Evolutionary conservation across 2,888 invertebrate genomes (phyloP).

Genomic region (Sinodicranocentrus sp.): DNA sequence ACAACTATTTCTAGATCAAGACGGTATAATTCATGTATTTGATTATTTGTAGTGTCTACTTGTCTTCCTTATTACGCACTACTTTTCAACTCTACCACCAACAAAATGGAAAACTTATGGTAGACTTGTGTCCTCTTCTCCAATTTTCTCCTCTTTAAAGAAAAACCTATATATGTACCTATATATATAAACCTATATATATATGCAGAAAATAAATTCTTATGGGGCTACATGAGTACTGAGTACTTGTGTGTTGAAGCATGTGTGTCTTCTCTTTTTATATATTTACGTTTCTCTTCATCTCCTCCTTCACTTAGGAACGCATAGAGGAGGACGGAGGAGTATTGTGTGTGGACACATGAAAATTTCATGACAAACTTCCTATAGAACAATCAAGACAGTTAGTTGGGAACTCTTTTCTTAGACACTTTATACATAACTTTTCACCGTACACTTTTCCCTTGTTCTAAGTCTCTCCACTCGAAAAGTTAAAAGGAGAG

Average conservation of each 20-base stretch:
- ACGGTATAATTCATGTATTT: constrained; percentile 15
- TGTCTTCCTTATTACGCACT: neutral
- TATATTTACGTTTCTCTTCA: neutral
- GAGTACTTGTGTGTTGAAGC: no score
- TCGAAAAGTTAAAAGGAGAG: no score
- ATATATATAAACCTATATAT: neutral
- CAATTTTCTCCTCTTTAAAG: neutral
- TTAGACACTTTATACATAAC: constrained; percentile 1
- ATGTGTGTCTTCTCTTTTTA: neutral
- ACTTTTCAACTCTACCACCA: neutral
- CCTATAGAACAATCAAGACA: constrained; percentile 49
- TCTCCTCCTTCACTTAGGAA: neutral
- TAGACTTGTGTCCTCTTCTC: no score
- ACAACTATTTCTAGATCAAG: neutral
- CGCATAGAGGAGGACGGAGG: neutral
- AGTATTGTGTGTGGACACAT: constrained; percentile 39
- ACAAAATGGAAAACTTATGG: neutral
- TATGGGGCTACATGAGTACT: no score
- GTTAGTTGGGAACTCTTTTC: neutral
- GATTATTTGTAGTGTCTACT: neutral
- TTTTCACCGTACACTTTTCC: constrained; percentile 4
- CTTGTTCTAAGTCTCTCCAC: no score
- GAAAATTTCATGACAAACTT: constrained; percentile 54
- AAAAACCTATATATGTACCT: neutral
- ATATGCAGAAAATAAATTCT: no score